phyloP scores from a whole-genome alignment of 2,113 vertebrate species.

The Montifringilla adamsi region DNA sequence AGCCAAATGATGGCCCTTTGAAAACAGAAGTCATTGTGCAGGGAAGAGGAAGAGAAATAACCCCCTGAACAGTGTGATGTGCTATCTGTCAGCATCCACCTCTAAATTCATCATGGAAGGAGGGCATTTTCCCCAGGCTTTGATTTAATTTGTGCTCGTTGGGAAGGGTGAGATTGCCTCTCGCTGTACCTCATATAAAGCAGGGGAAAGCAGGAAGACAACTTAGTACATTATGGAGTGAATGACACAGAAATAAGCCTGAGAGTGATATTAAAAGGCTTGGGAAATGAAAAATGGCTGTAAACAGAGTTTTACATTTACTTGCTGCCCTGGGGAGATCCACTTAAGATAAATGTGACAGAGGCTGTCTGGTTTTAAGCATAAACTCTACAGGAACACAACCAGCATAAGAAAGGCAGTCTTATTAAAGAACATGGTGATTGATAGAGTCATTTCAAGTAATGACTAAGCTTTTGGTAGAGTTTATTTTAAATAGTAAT shows the following conservation, averaged over 20 bases:
- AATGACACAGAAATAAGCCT: constrained; percentile 44
- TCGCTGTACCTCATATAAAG: background rate
- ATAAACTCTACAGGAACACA: constrained; percentile 55
- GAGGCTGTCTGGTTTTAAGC: constrained; percentile 58
- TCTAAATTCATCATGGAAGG: background rate
- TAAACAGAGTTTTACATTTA: constrained; percentile 56
- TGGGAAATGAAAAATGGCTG: constrained; percentile 51
- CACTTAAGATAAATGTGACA: constrained; percentile 61
- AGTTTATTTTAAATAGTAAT: constrained; percentile 52
- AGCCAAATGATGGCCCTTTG: background rate
- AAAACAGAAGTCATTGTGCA: constrained; percentile 5
- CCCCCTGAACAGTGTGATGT: background rate
- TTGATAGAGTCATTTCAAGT: constrained; percentile 61
- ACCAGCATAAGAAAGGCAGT: constrained; percentile 33
- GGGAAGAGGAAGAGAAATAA: constrained; percentile 1
- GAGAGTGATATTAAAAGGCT: constrained; percentile 34
- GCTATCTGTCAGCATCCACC: background rate
- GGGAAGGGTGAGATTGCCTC: background rate
- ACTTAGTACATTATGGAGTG: constrained; percentile 14
- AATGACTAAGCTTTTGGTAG: constrained; percentile 41
- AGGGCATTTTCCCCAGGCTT: background rate
- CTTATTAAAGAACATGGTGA: constrained; percentile 58
- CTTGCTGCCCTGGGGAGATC: constrained; percentile 48
- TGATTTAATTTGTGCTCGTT: constrained; percentile 17
- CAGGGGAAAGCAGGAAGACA: constrained; percentile 22